phyloP scores from a whole-genome alignment of 30 jellyfish, hydroid and myxozoan genomes.

The Mastigias papua region DNA sequence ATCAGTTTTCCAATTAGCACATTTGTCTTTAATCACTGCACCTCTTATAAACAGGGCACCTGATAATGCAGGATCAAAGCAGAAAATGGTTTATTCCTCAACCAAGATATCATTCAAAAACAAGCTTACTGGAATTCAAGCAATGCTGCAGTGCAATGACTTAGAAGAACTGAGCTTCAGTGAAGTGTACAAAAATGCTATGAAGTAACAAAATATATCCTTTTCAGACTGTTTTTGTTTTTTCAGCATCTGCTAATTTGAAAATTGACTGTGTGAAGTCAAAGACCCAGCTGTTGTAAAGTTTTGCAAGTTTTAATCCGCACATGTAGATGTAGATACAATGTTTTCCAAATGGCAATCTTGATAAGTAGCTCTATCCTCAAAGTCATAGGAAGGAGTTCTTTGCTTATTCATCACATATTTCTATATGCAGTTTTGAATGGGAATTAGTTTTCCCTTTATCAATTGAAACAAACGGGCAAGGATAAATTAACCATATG shows the following conservation, averaged over 20 bases:
- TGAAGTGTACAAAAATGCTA: constrained; percentile 17
- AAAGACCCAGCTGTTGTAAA: background rate
- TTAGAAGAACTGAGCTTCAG: constrained; percentile 67
- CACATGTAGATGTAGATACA: background rate
- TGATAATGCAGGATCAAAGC: constrained; percentile 34
- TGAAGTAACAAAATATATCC: background rate
- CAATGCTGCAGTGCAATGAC: constrained; percentile 60
- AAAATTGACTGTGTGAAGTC: background rate
- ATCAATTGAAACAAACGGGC: too few species aligned
- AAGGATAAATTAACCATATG: too few species aligned
- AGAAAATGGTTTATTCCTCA: constrained; percentile 62
- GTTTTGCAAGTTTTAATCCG: background rate
- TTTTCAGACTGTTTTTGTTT: background rate
- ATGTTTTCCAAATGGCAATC: background rate
- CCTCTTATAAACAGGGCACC: constrained; percentile 41
- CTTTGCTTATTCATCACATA: too few species aligned
- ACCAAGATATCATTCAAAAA: constrained; percentile 31
- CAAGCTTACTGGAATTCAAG: constrained; percentile 28
- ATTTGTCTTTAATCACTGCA: too few species aligned
- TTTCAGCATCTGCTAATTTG: background rate
- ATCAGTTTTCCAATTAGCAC: too few species aligned
- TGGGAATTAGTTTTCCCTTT: too few species aligned
- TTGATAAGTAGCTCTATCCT: too few species aligned
- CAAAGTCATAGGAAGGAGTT: too few species aligned
- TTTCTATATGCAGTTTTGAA: too few species aligned